Base-by-base conservation (phyloP, 2,888 invertebrate species). In the Dorcus hopei region DNA sequence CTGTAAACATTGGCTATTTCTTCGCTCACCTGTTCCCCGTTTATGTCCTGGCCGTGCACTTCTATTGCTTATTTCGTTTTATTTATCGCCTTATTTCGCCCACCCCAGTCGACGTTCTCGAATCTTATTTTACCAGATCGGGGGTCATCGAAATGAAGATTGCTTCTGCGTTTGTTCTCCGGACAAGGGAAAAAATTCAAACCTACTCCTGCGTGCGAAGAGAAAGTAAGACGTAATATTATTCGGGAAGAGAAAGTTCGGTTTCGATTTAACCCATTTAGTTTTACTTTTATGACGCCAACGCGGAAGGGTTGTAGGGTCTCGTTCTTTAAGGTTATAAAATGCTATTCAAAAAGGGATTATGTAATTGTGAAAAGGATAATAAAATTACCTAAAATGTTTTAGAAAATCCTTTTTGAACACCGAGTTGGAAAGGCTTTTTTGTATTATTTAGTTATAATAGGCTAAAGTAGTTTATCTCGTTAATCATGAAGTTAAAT, bases 1-100 rank as follows among this genome's bases (percentile, higher is more conserved):
- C 69, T 66, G 70, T 69, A 72, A 70, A 72, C 71, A 71, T 72
- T 68, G 69, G 65, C 68, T 66, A 64, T 71, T 70, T 66, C 65
- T 65, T 65, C 64, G 63, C 66, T 70, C 67, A 72, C 71, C 72
- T 72, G 71, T 71, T 68, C 65, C 62, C 63, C 61, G 65, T 61
- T 68, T 59, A 57, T 55, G 62, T 63, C 66, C 68, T 64, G 60
- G 62, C 72, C 9, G 45, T 45, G 45, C 45, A 23, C 45, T 19
- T 45, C 45, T 45, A 45, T 45, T 45, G 45, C 45, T 45, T 45
- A 9, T 45, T 45, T 45, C 45, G 45, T 45, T 45, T 45, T 45
- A 45, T 45, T 45, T 45, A 45, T 45, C n/a, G 45, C 14, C n/a
- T 45, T 19, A 45, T 45, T 45, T 45, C 45, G 45, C 23, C 23